Conservation (phyloP, 2,888 invertebrate species). For the Andrena chrysosceles region DNA sequence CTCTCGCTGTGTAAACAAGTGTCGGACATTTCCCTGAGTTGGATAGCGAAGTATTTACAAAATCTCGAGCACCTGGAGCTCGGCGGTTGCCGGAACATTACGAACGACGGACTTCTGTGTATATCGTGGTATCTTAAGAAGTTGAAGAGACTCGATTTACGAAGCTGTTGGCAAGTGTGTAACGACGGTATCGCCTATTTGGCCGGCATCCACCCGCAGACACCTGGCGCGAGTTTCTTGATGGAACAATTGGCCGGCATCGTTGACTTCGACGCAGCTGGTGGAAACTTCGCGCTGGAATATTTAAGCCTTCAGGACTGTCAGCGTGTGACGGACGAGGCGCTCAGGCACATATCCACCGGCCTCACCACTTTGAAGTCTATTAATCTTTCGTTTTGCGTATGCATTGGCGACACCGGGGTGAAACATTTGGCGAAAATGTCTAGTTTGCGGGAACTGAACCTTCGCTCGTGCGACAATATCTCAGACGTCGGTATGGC, state of each 20-base stretch:
- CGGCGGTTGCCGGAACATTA: constrained; percentile 96
- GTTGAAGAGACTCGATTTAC: constrained; percentile 93
- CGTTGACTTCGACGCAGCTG: constrained; percentile 84
- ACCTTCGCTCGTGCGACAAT: constrained; percentile 96
- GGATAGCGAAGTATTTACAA: constrained; percentile 93
- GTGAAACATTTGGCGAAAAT: constrained; percentile 95
- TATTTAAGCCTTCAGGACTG: constrained; percentile 97
- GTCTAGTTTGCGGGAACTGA: constrained; percentile 93
- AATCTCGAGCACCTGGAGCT: constrained; percentile 95
- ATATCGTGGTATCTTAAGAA: constrained; percentile 95
- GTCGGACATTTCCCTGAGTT: constrained; percentile 94
- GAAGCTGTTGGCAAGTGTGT: constrained; percentile 97
- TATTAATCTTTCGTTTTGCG: constrained; percentile 97
- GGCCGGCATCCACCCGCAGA: constrained; percentile 86
- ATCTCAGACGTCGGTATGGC: constrained; percentile 97
- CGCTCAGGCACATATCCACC: constrained; percentile 93
- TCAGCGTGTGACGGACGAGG: constrained; percentile 96
- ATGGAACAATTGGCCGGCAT: constrained; percentile 31
- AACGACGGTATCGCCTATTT: constrained; percentile 96
- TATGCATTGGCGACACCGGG: constrained; percentile 97
- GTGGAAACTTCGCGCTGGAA: constrained; percentile 92
- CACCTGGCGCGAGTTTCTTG: constrained; percentile 10
- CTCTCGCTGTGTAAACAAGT: constrained; percentile 97
- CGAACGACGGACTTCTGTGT: constrained; percentile 93
- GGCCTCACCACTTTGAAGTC: constrained; percentile 92